Evolutionary conservation across 2,113 vertebrate genomes (phyloP).

Genomic region (Meriones unguiculatus): DNA sequence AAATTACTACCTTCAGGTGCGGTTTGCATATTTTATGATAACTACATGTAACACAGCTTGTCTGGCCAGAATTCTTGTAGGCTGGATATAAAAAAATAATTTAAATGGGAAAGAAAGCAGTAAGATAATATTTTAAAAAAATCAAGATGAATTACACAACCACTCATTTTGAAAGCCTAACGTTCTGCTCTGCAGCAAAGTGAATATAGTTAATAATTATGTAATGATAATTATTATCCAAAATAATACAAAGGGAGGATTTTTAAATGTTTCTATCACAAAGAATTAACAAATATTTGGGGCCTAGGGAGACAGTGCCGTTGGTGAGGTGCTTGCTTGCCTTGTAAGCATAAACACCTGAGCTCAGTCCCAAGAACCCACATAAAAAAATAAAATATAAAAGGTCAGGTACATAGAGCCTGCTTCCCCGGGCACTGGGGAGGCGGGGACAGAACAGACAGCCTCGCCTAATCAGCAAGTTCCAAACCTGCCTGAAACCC

Average conservation of each 20-base stretch:
- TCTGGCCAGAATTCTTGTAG: neutral
- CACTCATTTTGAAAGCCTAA: neutral
- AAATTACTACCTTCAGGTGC: conserved; percentile 15
- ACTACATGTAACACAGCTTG: neutral
- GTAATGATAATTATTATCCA: neutral
- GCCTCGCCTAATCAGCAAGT: neutral
- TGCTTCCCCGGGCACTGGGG: neutral
- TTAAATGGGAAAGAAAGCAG: neutral
- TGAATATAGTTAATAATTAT: neutral
- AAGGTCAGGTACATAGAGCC: neutral
- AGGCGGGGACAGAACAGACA: no score
- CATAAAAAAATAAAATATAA: no score
- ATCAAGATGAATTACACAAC: neutral
- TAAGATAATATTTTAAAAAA: neutral
- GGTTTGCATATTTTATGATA: conserved; percentile 6
- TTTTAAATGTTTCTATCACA: neutral
- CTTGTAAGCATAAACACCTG: neutral
- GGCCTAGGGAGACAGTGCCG: neutral
- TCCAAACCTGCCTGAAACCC: neutral
- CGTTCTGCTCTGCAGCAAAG: neutral
- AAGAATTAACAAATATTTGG: neutral
- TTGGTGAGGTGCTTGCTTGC: neutral
- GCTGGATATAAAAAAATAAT: conserved; percentile 60
- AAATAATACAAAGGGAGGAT: neutral
- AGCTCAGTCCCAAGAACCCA: neutral